phyloP scores from a whole-genome alignment of 2,888 invertebrate species.

The Abrostola tripartita region DNA sequence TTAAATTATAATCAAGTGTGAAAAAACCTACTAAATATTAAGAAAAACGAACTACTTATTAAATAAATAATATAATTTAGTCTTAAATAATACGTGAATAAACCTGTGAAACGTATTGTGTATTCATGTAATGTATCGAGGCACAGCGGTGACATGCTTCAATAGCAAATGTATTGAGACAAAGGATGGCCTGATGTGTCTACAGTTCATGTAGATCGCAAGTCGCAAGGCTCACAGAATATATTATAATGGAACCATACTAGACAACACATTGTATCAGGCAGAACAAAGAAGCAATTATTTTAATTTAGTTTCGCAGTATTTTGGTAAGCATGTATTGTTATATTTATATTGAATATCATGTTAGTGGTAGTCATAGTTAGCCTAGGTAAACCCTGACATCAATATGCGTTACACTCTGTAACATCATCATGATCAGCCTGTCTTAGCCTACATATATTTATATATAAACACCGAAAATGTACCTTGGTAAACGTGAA shows the following conservation, averaged over 20 bases:
- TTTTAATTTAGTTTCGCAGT: too few relatives aligned
- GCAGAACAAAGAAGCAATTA: not conserved
- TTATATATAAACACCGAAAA: constrained; percentile 20
- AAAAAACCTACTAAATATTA: not conserved
- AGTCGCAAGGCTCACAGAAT: constrained; percentile 28
- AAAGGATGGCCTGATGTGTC: constrained; percentile 35
- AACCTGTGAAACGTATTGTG: constrained; percentile 27
- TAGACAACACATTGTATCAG: not conserved
- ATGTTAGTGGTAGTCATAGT: too few relatives aligned
- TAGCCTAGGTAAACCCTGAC: too few relatives aligned
- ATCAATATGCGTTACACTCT: too few relatives aligned
- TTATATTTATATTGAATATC: too few relatives aligned
- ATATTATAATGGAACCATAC: constrained; percentile 13
- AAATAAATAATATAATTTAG: too few relatives aligned
- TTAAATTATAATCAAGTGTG: too few relatives aligned
- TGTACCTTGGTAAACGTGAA: not conserved
- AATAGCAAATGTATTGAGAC: constrained; percentile 34
- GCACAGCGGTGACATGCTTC: constrained; percentile 27
- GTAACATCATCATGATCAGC: too few relatives aligned
- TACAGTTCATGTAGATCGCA: constrained; percentile 41
- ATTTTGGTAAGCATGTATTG: too few relatives aligned
- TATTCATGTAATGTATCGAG: constrained; percentile 24
- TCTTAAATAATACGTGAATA: constrained; percentile 3
- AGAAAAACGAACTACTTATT: too few relatives aligned
- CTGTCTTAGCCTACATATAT: too few relatives aligned